Evolutionary conservation across 2,113 vertebrate genomes (phyloP).

Genomic region (Megaptera novaeangliae): DNA sequence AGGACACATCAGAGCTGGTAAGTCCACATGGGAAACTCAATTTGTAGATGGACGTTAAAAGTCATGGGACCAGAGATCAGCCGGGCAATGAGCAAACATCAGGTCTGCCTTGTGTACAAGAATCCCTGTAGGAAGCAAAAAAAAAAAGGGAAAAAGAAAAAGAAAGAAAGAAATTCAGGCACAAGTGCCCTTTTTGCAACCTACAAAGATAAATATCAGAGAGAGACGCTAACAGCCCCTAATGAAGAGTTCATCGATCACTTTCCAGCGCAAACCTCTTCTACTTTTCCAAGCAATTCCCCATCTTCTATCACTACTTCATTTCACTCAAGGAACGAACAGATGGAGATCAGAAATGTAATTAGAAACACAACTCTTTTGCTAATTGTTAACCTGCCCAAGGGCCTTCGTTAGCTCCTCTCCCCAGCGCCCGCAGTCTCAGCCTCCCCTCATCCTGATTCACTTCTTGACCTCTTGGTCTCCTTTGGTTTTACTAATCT

Average conservation of each 20-base stretch:
- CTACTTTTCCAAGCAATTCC: background rate
- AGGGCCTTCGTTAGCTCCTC: background rate
- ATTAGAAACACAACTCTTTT: background rate
- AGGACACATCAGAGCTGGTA: too few species aligned
- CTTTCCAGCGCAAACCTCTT: background rate
- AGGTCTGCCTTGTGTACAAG: background rate
- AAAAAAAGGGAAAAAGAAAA: rapidly evolving
- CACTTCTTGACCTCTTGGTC: background rate
- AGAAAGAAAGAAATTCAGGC: background rate
- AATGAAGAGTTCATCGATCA: background rate
- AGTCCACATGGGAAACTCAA: background rate
- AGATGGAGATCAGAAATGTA: background rate
- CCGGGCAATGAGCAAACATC: background rate
- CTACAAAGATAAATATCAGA: background rate
- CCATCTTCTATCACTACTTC: background rate
- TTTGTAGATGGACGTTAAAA: background rate
- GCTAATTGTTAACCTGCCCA: background rate
- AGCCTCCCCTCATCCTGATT: background rate
- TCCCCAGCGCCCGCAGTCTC: background rate
- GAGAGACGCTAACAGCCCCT: background rate
- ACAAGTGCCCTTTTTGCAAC: rapidly evolving
- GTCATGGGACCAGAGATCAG: too few species aligned
- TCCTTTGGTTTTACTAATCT: background rate
- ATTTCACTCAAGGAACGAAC: background rate
- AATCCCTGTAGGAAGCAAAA: background rate